These are phyloP conservation scores for Stenoptilia bipunctidactyla DNA, from an alignment of 2,888 invertebrate species.

Conservation along the genomic window DNA sequence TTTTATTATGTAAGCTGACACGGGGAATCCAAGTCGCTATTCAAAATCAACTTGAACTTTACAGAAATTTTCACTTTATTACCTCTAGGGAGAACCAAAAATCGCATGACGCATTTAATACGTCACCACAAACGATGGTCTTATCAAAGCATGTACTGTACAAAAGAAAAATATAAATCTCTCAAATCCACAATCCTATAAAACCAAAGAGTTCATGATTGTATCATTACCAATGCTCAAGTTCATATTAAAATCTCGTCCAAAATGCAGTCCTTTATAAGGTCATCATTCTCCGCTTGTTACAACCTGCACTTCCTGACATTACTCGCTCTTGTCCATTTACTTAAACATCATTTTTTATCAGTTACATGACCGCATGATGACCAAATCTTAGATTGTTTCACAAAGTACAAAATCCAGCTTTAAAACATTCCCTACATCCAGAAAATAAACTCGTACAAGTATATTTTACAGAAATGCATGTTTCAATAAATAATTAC, in stretches of 20 bases:
- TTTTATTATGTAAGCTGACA: conserved; percentile 35
- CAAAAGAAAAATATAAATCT: conserved; percentile 23
- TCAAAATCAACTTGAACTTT: conserved; percentile 26
- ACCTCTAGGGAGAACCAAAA: conserved; percentile 26
- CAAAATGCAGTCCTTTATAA: conserved; percentile 18
- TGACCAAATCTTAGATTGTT: no score
- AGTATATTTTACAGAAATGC: no score
- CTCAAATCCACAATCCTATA: not conserved
- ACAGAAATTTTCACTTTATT: conserved; percentile 42
- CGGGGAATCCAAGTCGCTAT: conserved; percentile 21
- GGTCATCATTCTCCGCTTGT: conserved; percentile 13
- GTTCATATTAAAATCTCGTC: conserved; percentile 28
- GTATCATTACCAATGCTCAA: conserved; percentile 23
- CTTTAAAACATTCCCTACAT: no score
- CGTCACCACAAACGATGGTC: conserved; percentile 18
- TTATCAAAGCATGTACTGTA: no score
- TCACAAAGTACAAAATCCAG: no score
- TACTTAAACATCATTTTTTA: no score
- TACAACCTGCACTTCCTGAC: no score
- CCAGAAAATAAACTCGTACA: no score
- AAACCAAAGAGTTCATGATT: conserved; percentile 27
- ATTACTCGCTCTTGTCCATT: no score
- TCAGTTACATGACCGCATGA: no score
- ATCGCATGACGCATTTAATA: conserved; percentile 30
- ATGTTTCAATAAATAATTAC: no score